Evolutionary conservation across 2,888 invertebrate genomes (phyloP), one percentile per base, ranked within the genome.

Genomic region (Phengaris alcon): DNA sequence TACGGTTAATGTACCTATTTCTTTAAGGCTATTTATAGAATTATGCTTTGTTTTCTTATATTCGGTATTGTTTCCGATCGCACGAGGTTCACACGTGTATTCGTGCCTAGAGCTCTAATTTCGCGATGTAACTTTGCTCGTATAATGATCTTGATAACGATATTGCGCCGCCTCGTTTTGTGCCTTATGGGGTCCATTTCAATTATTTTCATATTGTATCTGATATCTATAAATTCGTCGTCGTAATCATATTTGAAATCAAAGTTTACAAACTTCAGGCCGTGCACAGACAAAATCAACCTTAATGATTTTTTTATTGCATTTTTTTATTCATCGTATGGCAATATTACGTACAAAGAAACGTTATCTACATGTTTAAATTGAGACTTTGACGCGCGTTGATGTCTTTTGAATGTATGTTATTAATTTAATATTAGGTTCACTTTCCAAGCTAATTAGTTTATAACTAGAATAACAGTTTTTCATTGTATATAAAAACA

Each of bases 51-150:
- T 57, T 9, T 57, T 15, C 15, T 15, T 22, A 22, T 22, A 4
- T 22, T 59, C 59, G 86, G 22, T 22, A 59, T 59, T 59, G 75
- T 79, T 75, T 78, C 75, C 69, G 76, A 81, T 77, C 78, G 75
- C 73, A 64, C 55, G 76, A 68, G 74, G 12, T 35, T 54, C 78
- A 77, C 22, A 59, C 15, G 59, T 59, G n/a, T 15, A 77, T 81
- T 80, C 79, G 80, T 79, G 81, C 90, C 90, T 77, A 81, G 77
- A 87, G 90, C 87, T 78, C 75, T 84, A 80, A 86, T 88, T 88
- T 85, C 89, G 86, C 86, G 88, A 87, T 89, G 88, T 87, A 85
- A 89, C 87, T 89, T 87, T 87, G 86, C 86, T 86, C 85, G 81
- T 85, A 81, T 77, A 82, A 52, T 52, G 48, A 90, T 91, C 90